A percentile compares a stretch with the other conserved stretches of the same genome.
Evolutionary conservation across 2,888 invertebrate genomes (phyloP).

Genomic region (Pseudoips prasinana): DNA sequence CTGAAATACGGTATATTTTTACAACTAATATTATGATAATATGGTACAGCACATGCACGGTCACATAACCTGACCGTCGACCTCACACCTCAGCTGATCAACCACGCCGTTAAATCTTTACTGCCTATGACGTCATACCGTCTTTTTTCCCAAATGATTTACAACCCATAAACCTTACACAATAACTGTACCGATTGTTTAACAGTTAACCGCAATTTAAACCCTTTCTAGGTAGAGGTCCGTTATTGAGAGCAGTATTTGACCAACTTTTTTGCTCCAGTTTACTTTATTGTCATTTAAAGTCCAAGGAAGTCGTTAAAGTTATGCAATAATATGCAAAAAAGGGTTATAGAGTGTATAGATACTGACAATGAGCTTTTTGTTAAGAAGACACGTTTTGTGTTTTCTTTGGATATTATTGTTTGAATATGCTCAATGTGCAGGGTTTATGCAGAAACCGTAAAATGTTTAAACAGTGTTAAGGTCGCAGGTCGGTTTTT

Average conservation of each 20-base stretch:
- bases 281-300: conserved; percentile 55
- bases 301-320: conserved; percentile 60
- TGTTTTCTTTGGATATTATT: conserved; percentile 46
- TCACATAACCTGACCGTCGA: conserved; percentile 36
- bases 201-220: conserved; percentile 80
- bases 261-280: conserved; percentile 67
- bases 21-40: too few species aligned
- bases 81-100: conserved; percentile 75
- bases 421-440: conserved; percentile 44
- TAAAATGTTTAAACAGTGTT: conserved; percentile 40
- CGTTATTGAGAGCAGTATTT: conserved; percentile 50
- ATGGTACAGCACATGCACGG: conserved; percentile 11
- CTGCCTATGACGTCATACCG: conserved; percentile 67
- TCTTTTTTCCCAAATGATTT: conserved; percentile 76
- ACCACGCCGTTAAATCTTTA: conserved; percentile 69
- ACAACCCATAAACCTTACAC: conserved; percentile 73
- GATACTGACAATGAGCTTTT: conserved; percentile 41
- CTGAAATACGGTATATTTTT: too few species aligned
- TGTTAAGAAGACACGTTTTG: conserved; percentile 38
- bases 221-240: conserved; percentile 75
- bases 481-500: conserved; percentile 14
- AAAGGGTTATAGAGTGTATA: conserved; percentile 53
- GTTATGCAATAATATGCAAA: conserved; percentile 76
- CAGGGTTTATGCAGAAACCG: conserved; percentile 31
- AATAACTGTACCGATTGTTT: conserved; percentile 80